Conservation (phyloP, 1,140 invertebrate genomes). For the Pygmarrhopalites habei region DNA sequence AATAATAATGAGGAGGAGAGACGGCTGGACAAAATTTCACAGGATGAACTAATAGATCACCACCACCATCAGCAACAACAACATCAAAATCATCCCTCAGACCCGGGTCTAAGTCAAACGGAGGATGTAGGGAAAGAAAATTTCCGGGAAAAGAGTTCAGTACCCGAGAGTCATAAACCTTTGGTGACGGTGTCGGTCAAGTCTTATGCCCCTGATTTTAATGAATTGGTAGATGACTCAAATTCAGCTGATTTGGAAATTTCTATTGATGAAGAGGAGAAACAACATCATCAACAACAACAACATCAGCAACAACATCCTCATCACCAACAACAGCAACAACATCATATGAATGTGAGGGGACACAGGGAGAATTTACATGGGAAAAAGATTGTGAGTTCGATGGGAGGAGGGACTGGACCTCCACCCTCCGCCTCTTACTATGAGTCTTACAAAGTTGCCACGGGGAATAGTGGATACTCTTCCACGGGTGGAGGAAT, state of each 20-base stretch:
- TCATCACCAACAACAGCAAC: neutral
- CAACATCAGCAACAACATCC: neutral
- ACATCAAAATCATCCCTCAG: no score
- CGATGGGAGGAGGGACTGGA: no score
- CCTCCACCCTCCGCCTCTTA: slow-evolving; percentile 13
- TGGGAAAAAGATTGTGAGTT: neutral
- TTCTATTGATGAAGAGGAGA: slow-evolving; percentile 58
- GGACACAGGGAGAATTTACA: neutral
- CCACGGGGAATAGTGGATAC: no score
- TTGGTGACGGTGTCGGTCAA: slow-evolving; percentile 17
- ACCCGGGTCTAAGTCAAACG: no score
- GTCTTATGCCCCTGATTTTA: slow-evolving; percentile 54
- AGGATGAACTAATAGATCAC: no score
- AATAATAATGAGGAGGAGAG: no score
- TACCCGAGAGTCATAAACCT: no score
- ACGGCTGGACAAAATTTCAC: no score
- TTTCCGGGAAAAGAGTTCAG: no score
- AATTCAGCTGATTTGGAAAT: slow-evolving; percentile 71
- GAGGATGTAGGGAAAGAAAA: no score
- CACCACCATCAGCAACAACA: neutral
- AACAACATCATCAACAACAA: neutral
- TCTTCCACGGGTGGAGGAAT: neutral
- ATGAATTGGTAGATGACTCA: slow-evolving; percentile 64
- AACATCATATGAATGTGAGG: neutral
- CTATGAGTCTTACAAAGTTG: slow-evolving; percentile 25